Evolutionary conservation across 2,888 invertebrate species (phyloP), one percentile per base, ranked within the genome.

Genomic region (Brachyptera risi): DNA sequence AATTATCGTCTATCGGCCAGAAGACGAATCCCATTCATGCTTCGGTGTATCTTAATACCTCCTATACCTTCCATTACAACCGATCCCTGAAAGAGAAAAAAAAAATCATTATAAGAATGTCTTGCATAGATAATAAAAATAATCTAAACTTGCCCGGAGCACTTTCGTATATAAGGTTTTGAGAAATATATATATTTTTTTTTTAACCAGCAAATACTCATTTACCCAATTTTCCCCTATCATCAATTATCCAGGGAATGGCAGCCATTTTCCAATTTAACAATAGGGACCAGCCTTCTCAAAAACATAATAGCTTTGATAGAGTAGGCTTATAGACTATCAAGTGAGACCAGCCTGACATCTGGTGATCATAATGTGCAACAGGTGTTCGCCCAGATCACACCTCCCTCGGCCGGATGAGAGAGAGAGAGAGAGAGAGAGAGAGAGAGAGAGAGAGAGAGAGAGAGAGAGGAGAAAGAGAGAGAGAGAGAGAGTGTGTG

Each of bases 381-480:
- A n/a, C n/a, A n/a, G n/a, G n/a, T n/a, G n/a, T n/a, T n/a, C n/a
- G n/a, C n/a, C n/a, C n/a, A n/a, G n/a, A n/a, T n/a, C n/a, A n/a
- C n/a, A n/a, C n/a, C n/a, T n/a, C n/a, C n/a, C n/a, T n/a, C n/a
- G n/a, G n/a, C n/a, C n/a, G n/a, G n/a, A n/a, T n/a, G n/a, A n/a
- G n/a, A n/a, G n/a, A n/a, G n/a, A n/a, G 31, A 31, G 31, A 31
- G 31, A 31, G 31, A 31, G 31, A 31, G 31, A 31, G 31, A 31
- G 31, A 31, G 31, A 31, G 31, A 31, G 51, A 60, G 51, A 50
- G 38, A 15, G 15, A 35, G 60, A 23, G 26, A n/a, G 38, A 56
- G 27, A 42, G 35, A 15, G 47, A 60, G 49, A 60, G 38, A 23
- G 50, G 15, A 11, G 19, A 44, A 11, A 31, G 31, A 31, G 31